phyloP scores from a whole-genome alignment of 2,888 invertebrate genomes.

The Campoletis raptor region DNA sequence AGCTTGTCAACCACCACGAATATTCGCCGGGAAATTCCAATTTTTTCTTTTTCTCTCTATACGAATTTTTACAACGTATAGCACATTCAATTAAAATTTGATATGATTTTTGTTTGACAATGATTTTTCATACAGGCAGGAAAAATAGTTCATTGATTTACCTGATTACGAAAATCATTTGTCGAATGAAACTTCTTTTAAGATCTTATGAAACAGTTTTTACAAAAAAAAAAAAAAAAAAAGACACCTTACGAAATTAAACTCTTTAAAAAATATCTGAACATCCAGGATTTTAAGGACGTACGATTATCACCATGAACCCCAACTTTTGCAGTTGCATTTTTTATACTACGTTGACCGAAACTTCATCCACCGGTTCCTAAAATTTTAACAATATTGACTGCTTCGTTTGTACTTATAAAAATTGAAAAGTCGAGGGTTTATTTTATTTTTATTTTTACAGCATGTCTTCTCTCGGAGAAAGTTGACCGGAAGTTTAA shows the following conservation, averaged over 20 bases:
- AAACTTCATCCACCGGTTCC: no score
- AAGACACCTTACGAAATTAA: neutral
- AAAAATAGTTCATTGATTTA: neutral
- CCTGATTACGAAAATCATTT: neutral
- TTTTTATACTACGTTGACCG: no score
- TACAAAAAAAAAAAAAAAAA: neutral
- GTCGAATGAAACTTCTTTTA: neutral
- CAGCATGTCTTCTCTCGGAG: no score
- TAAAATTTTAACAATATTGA: no score
- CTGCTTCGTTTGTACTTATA: no score
- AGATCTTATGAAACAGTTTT: neutral
- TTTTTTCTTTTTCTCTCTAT: neutral
- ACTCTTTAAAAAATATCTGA: neutral
- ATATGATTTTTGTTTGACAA: neutral
- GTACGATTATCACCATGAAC: neutral
- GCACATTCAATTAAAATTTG: neutral
- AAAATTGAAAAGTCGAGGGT: no score
- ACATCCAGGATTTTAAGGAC: neutral
- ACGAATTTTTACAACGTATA: neutral
- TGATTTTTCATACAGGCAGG: neutral
- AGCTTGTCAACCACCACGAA: conserved; percentile 18
- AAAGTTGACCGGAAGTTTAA: no score
- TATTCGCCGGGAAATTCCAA: neutral
- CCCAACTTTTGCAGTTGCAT: no score
- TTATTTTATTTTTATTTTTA: no score